Conservation (phyloP, 2,888 invertebrate species). For the Mactromeris polynyma region DNA sequence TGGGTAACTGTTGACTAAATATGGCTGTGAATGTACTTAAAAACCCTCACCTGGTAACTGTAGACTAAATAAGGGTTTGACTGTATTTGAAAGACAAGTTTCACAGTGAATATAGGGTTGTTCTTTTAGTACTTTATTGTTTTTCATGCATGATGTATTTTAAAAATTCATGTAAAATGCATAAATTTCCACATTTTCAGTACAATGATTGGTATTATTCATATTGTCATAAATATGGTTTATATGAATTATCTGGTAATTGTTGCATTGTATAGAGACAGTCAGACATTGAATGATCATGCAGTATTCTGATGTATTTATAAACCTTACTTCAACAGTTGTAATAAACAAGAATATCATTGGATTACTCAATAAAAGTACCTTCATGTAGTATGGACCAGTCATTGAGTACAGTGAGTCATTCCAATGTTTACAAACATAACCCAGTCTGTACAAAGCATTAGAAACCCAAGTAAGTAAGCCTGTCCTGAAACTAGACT, state of each 20-base stretch:
- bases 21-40: no score
- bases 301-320: neutral
- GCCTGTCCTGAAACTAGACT: neutral
- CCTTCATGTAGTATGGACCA: neutral
- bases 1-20: no score
- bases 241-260: neutral
- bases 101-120: no score
- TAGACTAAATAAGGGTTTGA: neutral
- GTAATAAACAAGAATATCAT: neutral
- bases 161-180: neutral
- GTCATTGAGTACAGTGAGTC: slow-evolving; percentile 6
- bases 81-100: neutral
- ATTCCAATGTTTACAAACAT: slow-evolving; percentile 14
- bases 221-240: no score
- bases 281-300: neutral
- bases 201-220: neutral
- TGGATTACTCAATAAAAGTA: neutral
- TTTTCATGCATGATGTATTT: neutral
- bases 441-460: neutral
- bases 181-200: neutral
- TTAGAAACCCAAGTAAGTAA: neutral
- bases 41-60: no score
- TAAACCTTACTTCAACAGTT: slow-evolving; percentile 13
- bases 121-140: neutral
- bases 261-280: neutral